These are phyloP conservation scores for Leptopilina boulardi DNA, from an alignment of 1,140 invertebrate genomes.

Conservation along the genomic window DNA sequence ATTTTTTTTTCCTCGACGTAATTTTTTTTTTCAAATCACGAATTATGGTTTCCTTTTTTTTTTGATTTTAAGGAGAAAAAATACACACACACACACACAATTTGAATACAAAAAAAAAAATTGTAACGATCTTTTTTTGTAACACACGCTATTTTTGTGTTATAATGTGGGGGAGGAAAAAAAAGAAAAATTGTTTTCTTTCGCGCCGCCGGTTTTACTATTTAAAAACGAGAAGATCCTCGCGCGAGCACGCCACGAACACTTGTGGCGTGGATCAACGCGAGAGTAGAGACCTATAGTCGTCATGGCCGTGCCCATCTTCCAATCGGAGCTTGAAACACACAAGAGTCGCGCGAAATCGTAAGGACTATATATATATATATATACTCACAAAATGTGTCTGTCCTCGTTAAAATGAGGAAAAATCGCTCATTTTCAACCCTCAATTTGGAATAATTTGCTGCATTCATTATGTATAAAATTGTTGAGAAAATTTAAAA, in stretches of 20 bases:
- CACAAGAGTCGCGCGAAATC: constrained; percentile 23
- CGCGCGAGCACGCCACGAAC: constrained; percentile 67
- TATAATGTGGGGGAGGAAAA: too few species aligned
- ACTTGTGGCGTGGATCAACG: constrained; percentile 63
- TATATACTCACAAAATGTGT: too few species aligned
- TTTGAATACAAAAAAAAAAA: neutral
- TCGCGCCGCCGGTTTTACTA: constrained; percentile 49
- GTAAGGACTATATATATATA: neutral
- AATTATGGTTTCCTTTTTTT: too few species aligned
- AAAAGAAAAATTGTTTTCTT: constrained; percentile 15
- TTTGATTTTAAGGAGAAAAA: too few species aligned
- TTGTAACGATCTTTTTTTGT: neutral
- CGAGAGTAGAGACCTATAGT: constrained; percentile 50
- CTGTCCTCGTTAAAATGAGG: too few species aligned
- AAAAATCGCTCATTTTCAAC: too few species aligned
- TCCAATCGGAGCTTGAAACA: neutral
- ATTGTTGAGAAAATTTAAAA: too few species aligned
- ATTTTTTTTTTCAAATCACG: neutral
- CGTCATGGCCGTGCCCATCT: constrained; percentile 47
- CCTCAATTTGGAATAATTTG: too few species aligned
- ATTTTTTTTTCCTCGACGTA: neutral
- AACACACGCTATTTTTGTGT: neutral
- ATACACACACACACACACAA: too few species aligned
- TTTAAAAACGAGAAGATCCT: constrained; percentile 53
- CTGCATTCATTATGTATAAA: too few species aligned